Evolutionary conservation across 2,113 vertebrate species (phyloP).

Genomic region (Xerus inauris): DNA sequence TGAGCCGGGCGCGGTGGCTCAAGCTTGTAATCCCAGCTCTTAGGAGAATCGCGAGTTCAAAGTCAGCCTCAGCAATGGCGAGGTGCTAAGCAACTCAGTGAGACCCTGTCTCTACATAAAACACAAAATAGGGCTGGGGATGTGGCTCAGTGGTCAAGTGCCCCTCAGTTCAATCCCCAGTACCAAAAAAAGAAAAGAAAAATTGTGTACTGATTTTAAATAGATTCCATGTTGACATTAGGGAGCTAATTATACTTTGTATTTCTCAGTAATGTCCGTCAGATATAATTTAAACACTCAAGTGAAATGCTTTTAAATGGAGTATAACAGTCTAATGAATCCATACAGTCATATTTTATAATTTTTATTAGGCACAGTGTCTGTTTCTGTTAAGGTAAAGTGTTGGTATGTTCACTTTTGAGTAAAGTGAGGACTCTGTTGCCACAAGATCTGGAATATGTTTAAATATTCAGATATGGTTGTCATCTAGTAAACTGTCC

Average conservation of each 20-base stretch:
- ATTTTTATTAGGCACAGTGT: background rate
- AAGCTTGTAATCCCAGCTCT: too few relatives aligned
- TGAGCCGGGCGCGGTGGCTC: too few relatives aligned
- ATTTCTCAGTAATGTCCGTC: constrained; percentile 29
- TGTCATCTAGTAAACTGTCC: background rate
- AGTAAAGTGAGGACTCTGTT: background rate
- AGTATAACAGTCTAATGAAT: background rate
- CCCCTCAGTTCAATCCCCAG: too few relatives aligned
- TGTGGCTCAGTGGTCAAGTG: too few relatives aligned
- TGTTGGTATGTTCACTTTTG: background rate
- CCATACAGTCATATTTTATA: background rate
- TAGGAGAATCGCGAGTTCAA: too few relatives aligned
- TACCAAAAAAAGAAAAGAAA: too few relatives aligned
- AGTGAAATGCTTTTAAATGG: constrained; percentile 37
- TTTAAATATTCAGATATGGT: background rate
- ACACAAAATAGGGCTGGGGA: too few relatives aligned
- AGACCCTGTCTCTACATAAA: too few relatives aligned
- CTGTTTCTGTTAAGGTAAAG: background rate
- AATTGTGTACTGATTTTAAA: background rate
- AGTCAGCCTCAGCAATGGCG: too few relatives aligned
- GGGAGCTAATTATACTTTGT: background rate
- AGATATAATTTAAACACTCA: background rate
- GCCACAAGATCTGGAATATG: background rate
- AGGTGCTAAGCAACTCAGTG: too few relatives aligned
- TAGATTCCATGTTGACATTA: background rate